Base-by-base conservation (phyloP, 1,140 invertebrate genomes). In the Drosophila quadrilineata region DNA sequence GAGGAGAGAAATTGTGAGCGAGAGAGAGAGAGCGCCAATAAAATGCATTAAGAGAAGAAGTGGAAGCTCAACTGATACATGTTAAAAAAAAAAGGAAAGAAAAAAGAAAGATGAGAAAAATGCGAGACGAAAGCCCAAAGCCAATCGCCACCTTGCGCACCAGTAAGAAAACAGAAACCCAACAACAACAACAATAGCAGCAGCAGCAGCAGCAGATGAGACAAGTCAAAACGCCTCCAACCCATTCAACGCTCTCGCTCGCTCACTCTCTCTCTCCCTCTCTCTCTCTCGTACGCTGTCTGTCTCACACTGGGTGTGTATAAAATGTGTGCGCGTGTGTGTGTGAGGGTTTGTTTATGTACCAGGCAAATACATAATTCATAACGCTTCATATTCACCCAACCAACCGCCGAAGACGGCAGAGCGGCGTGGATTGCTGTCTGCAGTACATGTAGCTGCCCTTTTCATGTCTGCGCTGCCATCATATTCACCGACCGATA, bases 391-490 rank as follows among this genome's bases (percentile, higher is more conserved):
- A 87, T 87, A 87, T 84, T 87, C 74, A 71, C 71, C 69, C 79
- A 45, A 10, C 52, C 72, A 75, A 74, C 62, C 58, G 60, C 75
- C 41, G 57, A 48, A 26, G 62, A 33, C 69, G 63, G 59, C 66
- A 26, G 56, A 56, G 66, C 60, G 16, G 22, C 36, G 40, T 54
- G 19, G 22, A 21, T 21, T 12, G 24, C 41, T 28, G 17, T 48
- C 24, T 14, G 33, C 12, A 16, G 57, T 38, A 10, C 45, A 36
- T 62, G 63, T 66, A 48, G 63, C 76, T 82, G 77, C 77, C 73
- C 79, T 85, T 82, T 80, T 87, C 82, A 87, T 87, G 82, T 87
- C 82, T 87, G n/a, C n/a, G n/a, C n/a, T n/a, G 77, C 82, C 76
- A 87, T 87, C 84, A 87, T 82, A 86, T 72, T 86, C n/a, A n/a